phyloP scores from a whole-genome alignment of 2,888 invertebrate genomes.

The Ectobius pallidus region DNA sequence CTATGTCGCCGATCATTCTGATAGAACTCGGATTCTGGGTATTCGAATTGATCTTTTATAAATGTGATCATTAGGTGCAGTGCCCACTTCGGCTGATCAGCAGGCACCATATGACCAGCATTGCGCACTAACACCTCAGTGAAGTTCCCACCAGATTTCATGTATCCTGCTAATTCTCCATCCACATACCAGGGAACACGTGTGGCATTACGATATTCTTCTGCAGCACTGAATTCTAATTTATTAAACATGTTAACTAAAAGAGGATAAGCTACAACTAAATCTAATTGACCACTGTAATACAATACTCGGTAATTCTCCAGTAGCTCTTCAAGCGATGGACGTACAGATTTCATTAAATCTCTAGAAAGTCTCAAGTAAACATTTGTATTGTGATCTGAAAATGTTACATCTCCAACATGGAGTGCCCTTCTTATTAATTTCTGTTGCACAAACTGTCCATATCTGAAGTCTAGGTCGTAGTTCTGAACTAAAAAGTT shows the following conservation, averaged over 20 bases:
- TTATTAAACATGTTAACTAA: slow-evolving; percentile 53
- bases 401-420: slow-evolving; percentile 61
- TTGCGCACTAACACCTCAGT: slow-evolving; percentile 49
- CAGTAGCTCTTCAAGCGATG: slow-evolving; percentile 61
- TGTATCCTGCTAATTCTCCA: slow-evolving; percentile 49
- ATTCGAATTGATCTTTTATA: slow-evolving; percentile 42
- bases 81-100: slow-evolving; percentile 52
- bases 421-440: slow-evolving; percentile 59
- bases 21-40: too few species aligned
- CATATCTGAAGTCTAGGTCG: too few species aligned
- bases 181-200: slow-evolving; percentile 49
- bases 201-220: slow-evolving; percentile 49
- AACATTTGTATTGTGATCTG: slow-evolving; percentile 58
- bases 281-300: slow-evolving; percentile 57
- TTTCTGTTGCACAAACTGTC: slow-evolving; percentile 55
- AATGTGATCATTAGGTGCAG: slow-evolving; percentile 55
- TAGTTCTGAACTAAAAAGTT: too few species aligned
- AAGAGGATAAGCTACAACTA: slow-evolving; percentile 55
- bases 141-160: slow-evolving; percentile 47
- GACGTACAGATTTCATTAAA: slow-evolving; percentile 64
- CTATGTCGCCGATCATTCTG: too few species aligned
- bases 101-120: slow-evolving; percentile 55
- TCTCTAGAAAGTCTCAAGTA: slow-evolving; percentile 60
- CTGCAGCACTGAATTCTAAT: slow-evolving; percentile 51
- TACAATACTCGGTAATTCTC: slow-evolving; percentile 56